These are phyloP conservation scores for Gobionotothen gibberifrons DNA, from an alignment of 2,797 vertebrate genomes.

Conservation along the genomic window DNA sequence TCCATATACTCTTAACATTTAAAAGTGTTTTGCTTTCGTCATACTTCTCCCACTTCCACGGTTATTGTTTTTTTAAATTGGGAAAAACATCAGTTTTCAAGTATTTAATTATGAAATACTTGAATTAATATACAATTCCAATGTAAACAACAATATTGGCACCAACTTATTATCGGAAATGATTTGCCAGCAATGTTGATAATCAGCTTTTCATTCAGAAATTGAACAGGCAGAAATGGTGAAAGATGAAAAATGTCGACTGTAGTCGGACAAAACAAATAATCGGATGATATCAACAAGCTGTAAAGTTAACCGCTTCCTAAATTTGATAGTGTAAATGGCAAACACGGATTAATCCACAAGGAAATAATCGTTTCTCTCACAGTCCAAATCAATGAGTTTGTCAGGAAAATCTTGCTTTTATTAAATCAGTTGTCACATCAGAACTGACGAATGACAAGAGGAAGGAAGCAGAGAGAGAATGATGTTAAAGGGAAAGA, in stretches of 20 bases:
- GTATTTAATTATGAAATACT: not conserved
- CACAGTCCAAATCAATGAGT: not conserved
- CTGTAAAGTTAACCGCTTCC: not conserved
- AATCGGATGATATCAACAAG: not conserved
- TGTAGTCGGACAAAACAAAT: not conserved
- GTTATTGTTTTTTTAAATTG: no score
- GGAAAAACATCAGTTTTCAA: not conserved
- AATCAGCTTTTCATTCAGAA: not conserved
- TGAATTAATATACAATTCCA: no score
- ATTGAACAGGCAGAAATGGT: not conserved
- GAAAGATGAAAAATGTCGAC: not conserved
- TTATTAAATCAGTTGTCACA: not conserved
- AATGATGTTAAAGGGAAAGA: conserved; percentile 24
- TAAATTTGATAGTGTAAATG: not conserved
- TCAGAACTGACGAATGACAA: conserved; percentile 29
- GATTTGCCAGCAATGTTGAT: not conserved
- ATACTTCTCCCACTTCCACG: no score
- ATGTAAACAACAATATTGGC: not conserved
- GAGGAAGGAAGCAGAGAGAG: conserved; percentile 50
- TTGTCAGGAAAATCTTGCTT: not conserved
- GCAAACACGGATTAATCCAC: not conserved
- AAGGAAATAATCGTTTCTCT: not conserved
- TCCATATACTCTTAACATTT: not conserved
- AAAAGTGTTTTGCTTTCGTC: not conserved
- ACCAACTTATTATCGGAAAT: no score